A percentile compares a stretch with the other conserved stretches of the same genome.
Conservation (phyloP, 2,797 vertebrate species). For the Cossypha heuglini region DNA sequence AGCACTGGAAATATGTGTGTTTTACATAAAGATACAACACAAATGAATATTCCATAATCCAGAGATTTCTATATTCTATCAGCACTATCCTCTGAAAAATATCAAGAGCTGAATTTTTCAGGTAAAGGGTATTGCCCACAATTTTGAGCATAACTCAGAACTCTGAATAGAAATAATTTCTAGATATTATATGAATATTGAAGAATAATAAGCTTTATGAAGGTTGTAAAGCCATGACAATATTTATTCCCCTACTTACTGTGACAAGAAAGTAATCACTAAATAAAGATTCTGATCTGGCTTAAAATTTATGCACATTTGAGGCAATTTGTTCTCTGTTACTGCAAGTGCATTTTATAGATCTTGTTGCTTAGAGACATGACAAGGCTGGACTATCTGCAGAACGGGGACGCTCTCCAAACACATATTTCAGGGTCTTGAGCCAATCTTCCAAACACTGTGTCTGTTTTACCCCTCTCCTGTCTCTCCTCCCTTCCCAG, state of each 20-base stretch:
- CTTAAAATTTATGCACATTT: conserved; percentile 15
- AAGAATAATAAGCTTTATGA: background rate
- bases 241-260: background rate
- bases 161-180: background rate
- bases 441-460: background rate
- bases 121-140: background rate
- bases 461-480: background rate
- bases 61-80: background rate
- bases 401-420: background rate
- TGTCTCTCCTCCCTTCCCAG: background rate
- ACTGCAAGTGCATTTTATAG: background rate
- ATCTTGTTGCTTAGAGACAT: conserved; percentile 42
- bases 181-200: background rate
- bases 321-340: background rate
- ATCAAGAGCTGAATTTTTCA: background rate
- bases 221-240: background rate
- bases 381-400: background rate
- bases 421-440: background rate
- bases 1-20: background rate
- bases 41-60: background rate
- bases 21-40: background rate
- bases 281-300: background rate
- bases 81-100: background rate
- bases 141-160: background rate
- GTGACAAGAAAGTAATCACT: background rate